Percentiles rank a stretch among this genome's conserved stretches.
Conservation (phyloP, 2,113 vertebrate species). For the Crocuta crocuta region DNA sequence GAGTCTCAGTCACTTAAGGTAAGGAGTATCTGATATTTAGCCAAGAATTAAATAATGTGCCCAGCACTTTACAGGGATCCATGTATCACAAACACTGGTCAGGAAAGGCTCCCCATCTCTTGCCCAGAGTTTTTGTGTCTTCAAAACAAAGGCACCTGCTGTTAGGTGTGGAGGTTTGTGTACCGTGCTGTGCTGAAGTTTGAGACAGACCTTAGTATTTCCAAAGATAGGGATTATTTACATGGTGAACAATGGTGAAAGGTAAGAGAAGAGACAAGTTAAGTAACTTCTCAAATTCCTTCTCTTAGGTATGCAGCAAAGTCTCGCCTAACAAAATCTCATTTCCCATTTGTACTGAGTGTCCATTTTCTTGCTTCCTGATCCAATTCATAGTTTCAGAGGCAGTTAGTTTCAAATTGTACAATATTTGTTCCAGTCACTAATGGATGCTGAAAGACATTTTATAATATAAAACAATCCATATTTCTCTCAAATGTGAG, state of each 20-base stretch:
- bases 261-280: not conserved
- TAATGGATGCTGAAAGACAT: not conserved
- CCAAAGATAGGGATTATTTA: not conserved
- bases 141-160: not conserved
- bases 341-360: not conserved
- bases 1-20: not conserved
- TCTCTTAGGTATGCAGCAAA: not conserved
- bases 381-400: not conserved
- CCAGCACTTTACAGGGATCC: not conserved
- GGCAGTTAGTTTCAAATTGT: not conserved
- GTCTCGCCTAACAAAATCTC: not conserved
- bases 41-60: not conserved
- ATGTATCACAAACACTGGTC: not conserved
- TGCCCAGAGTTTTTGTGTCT: not conserved
- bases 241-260: not conserved
- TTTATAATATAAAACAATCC: not conserved
- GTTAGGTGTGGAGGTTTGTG: not conserved
- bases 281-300: not conserved
- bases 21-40: not conserved
- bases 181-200: not conserved
- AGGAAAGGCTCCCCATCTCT: not conserved
- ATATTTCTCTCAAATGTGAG: not conserved
- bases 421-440: not conserved
- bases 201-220: fast-evolving
- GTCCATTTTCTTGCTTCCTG: not conserved